Evolutionary conservation across 2,797 vertebrate species (phyloP).

Genomic region (Heliangelus exortis): DNA sequence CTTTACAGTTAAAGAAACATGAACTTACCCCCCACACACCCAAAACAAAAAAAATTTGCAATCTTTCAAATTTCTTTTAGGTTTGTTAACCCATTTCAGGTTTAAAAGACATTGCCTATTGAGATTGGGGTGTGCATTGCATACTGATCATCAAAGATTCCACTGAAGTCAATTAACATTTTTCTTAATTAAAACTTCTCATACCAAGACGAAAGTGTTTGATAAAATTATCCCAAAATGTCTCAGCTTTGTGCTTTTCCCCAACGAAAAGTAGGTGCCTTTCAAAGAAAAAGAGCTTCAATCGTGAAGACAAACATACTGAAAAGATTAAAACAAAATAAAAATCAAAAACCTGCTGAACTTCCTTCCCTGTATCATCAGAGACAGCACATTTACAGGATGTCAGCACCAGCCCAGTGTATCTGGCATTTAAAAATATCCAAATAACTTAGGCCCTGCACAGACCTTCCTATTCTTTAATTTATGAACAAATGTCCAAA

Average conservation of each 20-base stretch:
- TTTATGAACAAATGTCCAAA: background rate
- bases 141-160: background rate
- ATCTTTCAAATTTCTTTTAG: background rate
- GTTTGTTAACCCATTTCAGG: background rate
- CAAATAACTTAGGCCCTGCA: background rate
- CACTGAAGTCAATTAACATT: background rate
- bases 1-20: background rate
- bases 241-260: background rate
- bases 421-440: background rate
- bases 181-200: background rate
- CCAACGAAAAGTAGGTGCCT: background rate
- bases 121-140: background rate
- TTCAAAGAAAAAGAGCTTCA: background rate
- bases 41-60: fast-evolving
- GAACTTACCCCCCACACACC: fast-evolving
- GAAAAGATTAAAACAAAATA: constrained; percentile 19
- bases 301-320: background rate
- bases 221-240: background rate
- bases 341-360: background rate
- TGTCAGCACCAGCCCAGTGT: background rate
- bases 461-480: background rate
- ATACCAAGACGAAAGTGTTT: background rate
- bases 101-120: background rate
- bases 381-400: background rate
- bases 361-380: background rate